Evolutionary conservation across 1,140 invertebrate genomes (phyloP).

Genomic region (Luehdorfia chinensis): DNA sequence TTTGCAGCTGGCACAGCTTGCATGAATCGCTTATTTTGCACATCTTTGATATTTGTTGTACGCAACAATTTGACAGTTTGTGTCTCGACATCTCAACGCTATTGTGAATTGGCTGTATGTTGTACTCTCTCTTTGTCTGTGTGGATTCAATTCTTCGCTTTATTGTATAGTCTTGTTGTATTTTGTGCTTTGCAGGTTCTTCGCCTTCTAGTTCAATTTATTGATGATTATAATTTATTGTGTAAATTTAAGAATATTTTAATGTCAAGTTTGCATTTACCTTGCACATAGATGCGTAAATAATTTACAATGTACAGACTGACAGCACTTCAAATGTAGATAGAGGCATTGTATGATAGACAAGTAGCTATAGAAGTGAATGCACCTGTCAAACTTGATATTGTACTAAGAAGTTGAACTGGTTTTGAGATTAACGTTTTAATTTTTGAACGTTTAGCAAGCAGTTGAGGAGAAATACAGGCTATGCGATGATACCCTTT

Average conservation of each 20-base stretch:
- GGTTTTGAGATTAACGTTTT: conserved; percentile 14
- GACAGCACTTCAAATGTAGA: conserved; percentile 25
- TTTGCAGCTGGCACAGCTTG: conserved; percentile 55
- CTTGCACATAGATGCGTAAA: conserved; percentile 7
- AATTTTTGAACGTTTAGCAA: conserved; percentile 82
- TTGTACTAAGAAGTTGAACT: neutral
- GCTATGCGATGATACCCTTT: conserved; percentile 90
- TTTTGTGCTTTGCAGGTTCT: conserved; percentile 7
- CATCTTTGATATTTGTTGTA: conserved; percentile 33
- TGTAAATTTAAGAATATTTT: neutral
- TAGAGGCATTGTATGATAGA: conserved; percentile 23
- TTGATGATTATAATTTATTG: too few relatives aligned
- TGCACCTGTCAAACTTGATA: conserved; percentile 2
- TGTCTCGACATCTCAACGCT: conserved; percentile 56
- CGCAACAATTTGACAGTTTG: conserved; percentile 57
- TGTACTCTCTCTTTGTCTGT: conserved; percentile 32
- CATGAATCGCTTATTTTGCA: conserved; percentile 61
- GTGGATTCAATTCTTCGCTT: conserved; percentile 18
- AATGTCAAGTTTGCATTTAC: conserved; percentile 16
- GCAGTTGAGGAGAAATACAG: conserved; percentile 96
- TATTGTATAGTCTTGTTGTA: conserved; percentile 24
- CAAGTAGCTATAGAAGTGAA: conserved; percentile 32
- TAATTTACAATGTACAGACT: conserved; percentile 14
- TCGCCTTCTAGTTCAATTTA: too few relatives aligned
- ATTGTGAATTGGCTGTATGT: conserved; percentile 51